These are phyloP conservation scores for Andrena dorsata DNA, from an alignment of 2,888 invertebrate species.

Conservation along the genomic window DNA sequence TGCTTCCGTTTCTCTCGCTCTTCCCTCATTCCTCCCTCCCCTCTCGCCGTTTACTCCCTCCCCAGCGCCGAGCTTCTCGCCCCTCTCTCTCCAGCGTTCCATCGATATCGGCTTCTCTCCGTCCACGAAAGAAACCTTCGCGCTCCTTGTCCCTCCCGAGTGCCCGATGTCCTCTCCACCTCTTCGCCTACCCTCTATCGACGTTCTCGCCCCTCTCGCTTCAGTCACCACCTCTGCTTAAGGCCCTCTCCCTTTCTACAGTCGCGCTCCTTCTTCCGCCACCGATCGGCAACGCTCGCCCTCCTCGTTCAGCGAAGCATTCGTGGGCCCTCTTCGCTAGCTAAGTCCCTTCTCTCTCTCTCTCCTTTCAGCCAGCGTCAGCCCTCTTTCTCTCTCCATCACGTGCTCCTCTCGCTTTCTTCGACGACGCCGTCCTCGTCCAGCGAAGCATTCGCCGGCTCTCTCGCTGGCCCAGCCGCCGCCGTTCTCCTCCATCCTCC, in stretches of 20 bases:
- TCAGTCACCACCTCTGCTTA: conserved; percentile 32
- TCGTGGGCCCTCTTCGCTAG: conserved; percentile 6
- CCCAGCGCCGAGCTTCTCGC: conserved; percentile 33
- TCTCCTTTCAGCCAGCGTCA: neutral
- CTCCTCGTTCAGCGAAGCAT: conserved; percentile 40
- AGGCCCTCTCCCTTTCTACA: conserved; percentile 4
- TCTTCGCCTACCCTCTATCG: conserved; percentile 22
- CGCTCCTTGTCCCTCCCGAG: conserved; percentile 20
- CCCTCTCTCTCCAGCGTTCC: conserved; percentile 51
- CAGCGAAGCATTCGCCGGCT: too few species aligned
- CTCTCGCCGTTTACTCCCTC: conserved; percentile 6
- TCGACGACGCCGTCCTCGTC: too few species aligned
- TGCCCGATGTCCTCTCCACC: neutral
- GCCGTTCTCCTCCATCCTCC: neutral
- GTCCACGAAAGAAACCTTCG: conserved; percentile 60
- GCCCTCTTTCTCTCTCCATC: neutral
- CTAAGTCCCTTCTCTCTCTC: neutral
- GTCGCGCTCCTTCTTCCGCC: conserved; percentile 3
- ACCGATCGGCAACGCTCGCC: conserved; percentile 26
- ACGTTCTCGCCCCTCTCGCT: conserved; percentile 1
- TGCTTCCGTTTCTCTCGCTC: conserved; percentile 63
- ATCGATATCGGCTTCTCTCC: conserved; percentile 67
- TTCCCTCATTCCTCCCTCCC: conserved; percentile 55
- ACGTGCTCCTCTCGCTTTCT: neutral
- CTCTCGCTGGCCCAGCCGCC: neutral